Evolutionary conservation across 2,888 invertebrate genomes (phyloP).

Genomic region (Petrophora chlorosata): DNA sequence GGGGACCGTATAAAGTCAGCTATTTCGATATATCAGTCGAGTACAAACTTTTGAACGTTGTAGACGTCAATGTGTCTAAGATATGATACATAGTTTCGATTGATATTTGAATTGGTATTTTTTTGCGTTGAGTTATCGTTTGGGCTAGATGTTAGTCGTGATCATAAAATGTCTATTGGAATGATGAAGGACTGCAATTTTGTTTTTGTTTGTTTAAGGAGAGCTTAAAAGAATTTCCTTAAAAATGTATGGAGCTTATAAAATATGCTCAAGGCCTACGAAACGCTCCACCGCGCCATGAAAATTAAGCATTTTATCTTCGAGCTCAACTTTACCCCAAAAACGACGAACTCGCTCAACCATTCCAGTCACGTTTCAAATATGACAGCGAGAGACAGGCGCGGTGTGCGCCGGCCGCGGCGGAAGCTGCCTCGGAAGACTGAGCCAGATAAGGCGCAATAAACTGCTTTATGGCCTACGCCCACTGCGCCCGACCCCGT

Average conservation of each 20-base stretch:
- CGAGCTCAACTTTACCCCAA: neutral
- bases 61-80: slow-evolving; percentile 6
- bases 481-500: slow-evolving; percentile 4
- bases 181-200: too few relatives aligned
- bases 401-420: neutral
- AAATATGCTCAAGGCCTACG: neutral
- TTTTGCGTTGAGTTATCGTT: neutral
- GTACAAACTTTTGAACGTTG: neutral
- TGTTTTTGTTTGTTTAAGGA: neutral
- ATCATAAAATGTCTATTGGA: neutral
- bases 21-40: neutral
- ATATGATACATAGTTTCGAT: slow-evolving; percentile 3
- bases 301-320: slow-evolving; percentile 11
- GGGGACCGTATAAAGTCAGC: neutral
- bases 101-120: neutral
- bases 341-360: neutral
- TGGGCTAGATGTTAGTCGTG: neutral
- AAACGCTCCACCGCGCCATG: neutral
- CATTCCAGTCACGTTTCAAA: slow-evolving; percentile 14
- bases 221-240: neutral
- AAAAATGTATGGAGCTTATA: neutral
- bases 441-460: slow-evolving; percentile 5
- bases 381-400: slow-evolving; percentile 10
- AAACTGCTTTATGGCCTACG: slow-evolving; percentile 7
- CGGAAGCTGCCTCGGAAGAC: slow-evolving; percentile 6